These are phyloP conservation scores for Vireo griseus DNA, from an alignment of 2,797 vertebrate species.

Conservation along the genomic window DNA sequence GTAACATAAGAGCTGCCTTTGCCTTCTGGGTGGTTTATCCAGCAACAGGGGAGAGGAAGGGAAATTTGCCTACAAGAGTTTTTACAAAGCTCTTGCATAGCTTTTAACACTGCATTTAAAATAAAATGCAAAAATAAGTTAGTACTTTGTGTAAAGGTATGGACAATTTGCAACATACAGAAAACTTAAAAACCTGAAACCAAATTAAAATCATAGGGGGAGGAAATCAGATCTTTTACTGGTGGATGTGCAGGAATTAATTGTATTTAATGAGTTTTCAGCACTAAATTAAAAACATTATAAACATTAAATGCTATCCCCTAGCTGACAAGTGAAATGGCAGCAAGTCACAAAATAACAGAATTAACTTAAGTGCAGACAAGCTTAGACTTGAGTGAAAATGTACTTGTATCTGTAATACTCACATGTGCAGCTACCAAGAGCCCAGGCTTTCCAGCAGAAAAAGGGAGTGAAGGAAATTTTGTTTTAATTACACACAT, in stretches of 20 bases:
- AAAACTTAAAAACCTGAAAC: neutral
- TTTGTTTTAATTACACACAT: neutral
- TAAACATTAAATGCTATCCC: neutral
- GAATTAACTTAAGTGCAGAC: neutral
- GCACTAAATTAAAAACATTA: too few species aligned
- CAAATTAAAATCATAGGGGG: neutral
- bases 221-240: neutral
- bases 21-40: neutral
- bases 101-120: neutral
- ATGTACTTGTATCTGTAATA: neutral
- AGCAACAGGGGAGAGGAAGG: neutral
- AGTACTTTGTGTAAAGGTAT: neutral
- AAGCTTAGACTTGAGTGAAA: neutral
- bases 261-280: neutral
- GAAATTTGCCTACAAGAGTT: neutral
- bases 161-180: neutral
- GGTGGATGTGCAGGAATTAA: neutral
- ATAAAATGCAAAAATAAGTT: rapidly evolving
- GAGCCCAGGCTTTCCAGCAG: neutral
- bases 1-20: neutral
- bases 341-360: neutral
- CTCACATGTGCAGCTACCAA: neutral
- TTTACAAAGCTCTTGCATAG: neutral
- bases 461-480: neutral
- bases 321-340: neutral